Evolutionary conservation across 1,140 invertebrate genomes (phyloP), one percentile per base, ranked within the genome.

Genomic region (Drosophila repletoides): DNA sequence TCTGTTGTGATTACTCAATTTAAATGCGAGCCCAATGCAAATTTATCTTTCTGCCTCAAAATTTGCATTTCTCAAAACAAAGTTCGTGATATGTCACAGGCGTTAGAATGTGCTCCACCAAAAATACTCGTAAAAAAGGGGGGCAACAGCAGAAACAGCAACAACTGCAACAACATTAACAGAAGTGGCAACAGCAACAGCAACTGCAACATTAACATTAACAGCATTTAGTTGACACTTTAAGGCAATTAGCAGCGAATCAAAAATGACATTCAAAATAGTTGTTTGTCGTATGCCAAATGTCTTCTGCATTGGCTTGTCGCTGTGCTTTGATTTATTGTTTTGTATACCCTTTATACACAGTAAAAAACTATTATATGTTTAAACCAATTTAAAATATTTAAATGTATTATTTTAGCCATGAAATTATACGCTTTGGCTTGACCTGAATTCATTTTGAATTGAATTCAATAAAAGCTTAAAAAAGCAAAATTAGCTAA

Each of bases 21-120:
- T 15, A 5, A 76, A 65, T 60, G 72, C 72, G 66, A 75, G 66
- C 58, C 24, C 72, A 61, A 80, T 80, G 76, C 76, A 80, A 80
- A 81, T 80, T 41, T 41, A 76, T 60, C 63, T 26, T 51, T 59
- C 49, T 51, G 34, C 36, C 46, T 17, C 55, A 61, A 70, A 73
- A 77, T 80, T 80, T 80, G 76, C 76, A 80, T 80, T 81, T 80
- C 73, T 49, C 55, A 38, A 55, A 22, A 24, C 58, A 75, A 49
- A 76, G 72, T 76, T 76, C 76, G 76, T 80, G 76, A 80, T 80
- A 80, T 80, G 76, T 80, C 76, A 80, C 76, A 73, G 76, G 76
- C 76, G 76, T 81, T 80, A 80, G 76, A 80, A 80, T 81, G 76
- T 72, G 67, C 56, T 38, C 34, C 36, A 51, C 34, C 36, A 41